Evolutionary conservation across 2,797 vertebrate species (phyloP), one percentile per base, ranked within the genome.

Genomic region (Monodelphis domestica): DNA sequence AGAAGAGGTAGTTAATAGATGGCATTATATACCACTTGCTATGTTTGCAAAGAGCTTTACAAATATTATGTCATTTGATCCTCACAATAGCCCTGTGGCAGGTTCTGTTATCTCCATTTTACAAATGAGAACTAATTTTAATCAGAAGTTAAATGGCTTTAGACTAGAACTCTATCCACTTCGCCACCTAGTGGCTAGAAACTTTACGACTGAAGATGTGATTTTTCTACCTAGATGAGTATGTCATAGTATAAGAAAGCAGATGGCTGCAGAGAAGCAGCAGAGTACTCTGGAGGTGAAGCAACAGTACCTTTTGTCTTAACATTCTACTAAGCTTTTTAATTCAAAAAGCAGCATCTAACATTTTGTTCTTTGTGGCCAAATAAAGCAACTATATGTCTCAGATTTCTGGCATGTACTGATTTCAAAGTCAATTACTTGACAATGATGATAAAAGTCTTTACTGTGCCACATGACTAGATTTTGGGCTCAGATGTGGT

Each of bases 201-300:
- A 63, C 54, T 21, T 92, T 91, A 21, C 93, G 89, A 94, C 53
- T 90, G 89, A 92, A 70, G 55, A 87, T 51, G 29, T 5, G 88
- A 87, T 84, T 0, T 33, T 89, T 90, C 56, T 93, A 90, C 54
- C 78, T 90, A 59, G n/a, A 54, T 78, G 45, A 0, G 1, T 90
- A 0, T 45, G 12, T 55, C 78, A 88, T 5, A 93, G 38, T 50
- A 93, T 38, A 17, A 63, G 14, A 63, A 94, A 94, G 59, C 26
- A 91, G 45, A 54, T 52, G 51, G 50, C 45, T 91, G 89, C 56
- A 92, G 84, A 89, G 45, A 89, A 78, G 5, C 54, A 78, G 53
- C 6, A 53, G 84, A 2, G 4, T 92, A 9, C 63, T 95, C 51
- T 91, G 30, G 3, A 59, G 12, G 51, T 53, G 84, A 63, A 15